These are phyloP conservation scores for Neoarius graeffei DNA, from an alignment of 2,113 vertebrate genomes.

Conservation along the genomic window DNA sequence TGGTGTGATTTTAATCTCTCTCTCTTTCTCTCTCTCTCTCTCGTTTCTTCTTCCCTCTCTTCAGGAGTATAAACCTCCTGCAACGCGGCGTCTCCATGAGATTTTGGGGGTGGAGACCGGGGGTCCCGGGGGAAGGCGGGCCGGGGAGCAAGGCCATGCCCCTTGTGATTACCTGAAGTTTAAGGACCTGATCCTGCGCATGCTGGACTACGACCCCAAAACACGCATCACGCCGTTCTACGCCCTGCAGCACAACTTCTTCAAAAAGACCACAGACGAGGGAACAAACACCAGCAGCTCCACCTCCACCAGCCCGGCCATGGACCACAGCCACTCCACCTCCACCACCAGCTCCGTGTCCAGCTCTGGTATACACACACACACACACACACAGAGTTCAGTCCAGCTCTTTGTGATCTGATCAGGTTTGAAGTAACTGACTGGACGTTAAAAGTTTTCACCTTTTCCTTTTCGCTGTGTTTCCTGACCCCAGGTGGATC, in stretches of 20 bases:
- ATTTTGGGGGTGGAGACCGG: constrained; percentile 92
- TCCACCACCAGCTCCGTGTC: constrained; percentile 93
- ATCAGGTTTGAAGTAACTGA: background rate
- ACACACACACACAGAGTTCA: constrained; percentile 1
- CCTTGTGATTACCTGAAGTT: constrained; percentile 95
- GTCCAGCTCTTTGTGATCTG: background rate
- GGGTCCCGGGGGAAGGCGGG: constrained; percentile 86
- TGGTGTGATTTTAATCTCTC: constrained; percentile 51
- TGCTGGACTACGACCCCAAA: constrained; percentile 95
- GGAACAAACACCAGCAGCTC: constrained; percentile 94
- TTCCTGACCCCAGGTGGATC: constrained; percentile 79
- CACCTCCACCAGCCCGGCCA: constrained; percentile 86
- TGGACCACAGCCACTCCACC: constrained; percentile 94
- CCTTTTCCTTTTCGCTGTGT: background rate
- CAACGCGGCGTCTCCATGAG: constrained; percentile 89
- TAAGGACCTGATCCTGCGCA: constrained; percentile 93
- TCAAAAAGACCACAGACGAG: constrained; percentile 94
- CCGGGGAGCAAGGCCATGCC: constrained; percentile 89
- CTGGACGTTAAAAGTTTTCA: background rate
- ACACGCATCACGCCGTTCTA: constrained; percentile 93
- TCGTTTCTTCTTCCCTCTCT: constrained; percentile 48
- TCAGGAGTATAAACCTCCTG: constrained; percentile 91
- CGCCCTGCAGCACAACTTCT: constrained; percentile 95
- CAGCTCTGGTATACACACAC: constrained; percentile 80
- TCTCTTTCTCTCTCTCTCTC: constrained; percentile 42